Evolutionary conservation across 1,140 invertebrate genomes (phyloP), one percentile per base, ranked within the genome.

Genomic region (Polypedilum vanderplanki): DNA sequence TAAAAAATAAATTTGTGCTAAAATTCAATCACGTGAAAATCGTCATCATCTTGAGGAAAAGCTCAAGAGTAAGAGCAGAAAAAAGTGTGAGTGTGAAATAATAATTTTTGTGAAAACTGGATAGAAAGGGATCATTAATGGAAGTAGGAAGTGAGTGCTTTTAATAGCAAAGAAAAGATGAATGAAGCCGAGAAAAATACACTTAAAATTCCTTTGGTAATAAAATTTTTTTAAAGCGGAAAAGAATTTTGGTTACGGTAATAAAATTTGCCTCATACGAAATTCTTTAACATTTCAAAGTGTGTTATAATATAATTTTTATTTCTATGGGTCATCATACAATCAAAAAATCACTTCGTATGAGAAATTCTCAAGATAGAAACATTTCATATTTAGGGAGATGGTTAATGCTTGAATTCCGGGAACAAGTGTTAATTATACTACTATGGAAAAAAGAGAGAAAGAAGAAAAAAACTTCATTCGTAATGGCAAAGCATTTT

Each of bases 171-270:
- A 46, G 41, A 12, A 15, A 9, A 15, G 8, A 12, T 57, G 46
- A 57, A 33, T 57, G 46, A 15, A 57, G 15, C 41, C 9, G 8
- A 46, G 15, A 3, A 46, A 46, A 41, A 46, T 9, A 57, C n/a
- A 67, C 1, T 18, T 20, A 70, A 70, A 70, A 70, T 20, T 20
- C 18, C 24, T 33, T 33, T 33, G 24, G 24, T 33, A 70, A 70
- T 70, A 18, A 70, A 70, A 70, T 70, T 70, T 22, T 70, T 70
- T 22, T 20, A 70, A 20, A 70, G 65, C 65, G 65, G 65, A 70
- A 70, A 70, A 18, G 65, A 70, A 70, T 70, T 70, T 70, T 22
- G 15, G 65, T 70, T 70, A 70, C 65, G 65, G 65, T 70, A 70
- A 70, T 70, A 70, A 70, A 70, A 70, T 20, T 20, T 70, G n/a